phyloP scores from a whole-genome alignment of 2,888 invertebrate genomes.

The Apamea anceps region DNA sequence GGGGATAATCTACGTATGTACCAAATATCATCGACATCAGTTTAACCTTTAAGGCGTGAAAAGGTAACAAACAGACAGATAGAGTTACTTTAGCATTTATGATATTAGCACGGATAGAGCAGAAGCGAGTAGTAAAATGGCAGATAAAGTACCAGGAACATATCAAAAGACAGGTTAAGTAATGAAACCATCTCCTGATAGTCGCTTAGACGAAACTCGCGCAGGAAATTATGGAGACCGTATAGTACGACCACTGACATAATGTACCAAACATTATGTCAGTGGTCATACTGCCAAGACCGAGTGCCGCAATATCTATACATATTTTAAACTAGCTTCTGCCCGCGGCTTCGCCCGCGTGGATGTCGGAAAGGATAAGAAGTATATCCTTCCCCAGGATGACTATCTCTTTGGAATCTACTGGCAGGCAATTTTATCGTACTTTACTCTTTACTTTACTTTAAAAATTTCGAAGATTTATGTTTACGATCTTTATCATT shows the following conservation, averaged over 20 bases:
- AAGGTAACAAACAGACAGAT: neutral
- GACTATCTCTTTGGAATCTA: too few species aligned
- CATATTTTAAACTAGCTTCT: neutral
- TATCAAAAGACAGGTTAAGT: conserved; percentile 17
- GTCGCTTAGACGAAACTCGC: neutral
- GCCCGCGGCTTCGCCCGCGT: too few species aligned
- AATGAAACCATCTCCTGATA: neutral
- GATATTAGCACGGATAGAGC: neutral
- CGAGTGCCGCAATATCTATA: conserved; percentile 1
- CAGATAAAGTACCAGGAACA: conserved; percentile 8
- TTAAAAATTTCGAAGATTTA: too few species aligned
- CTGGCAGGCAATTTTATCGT: too few species aligned
- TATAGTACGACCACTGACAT: neutral
- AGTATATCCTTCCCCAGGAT: too few species aligned
- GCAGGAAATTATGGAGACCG: neutral
- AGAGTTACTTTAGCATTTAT: neutral
- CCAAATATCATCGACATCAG: neutral
- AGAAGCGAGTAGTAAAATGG: conserved; percentile 12
- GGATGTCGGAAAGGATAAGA: too few species aligned
- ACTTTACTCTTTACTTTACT: too few species aligned
- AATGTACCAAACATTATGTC: too few species aligned
- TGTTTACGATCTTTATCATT: too few species aligned
- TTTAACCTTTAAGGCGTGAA: neutral
- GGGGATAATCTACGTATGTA: neutral
- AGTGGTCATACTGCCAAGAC: neutral